Conservation (phyloP, 2,797 vertebrate species). For the Scarus forsteni region DNA sequence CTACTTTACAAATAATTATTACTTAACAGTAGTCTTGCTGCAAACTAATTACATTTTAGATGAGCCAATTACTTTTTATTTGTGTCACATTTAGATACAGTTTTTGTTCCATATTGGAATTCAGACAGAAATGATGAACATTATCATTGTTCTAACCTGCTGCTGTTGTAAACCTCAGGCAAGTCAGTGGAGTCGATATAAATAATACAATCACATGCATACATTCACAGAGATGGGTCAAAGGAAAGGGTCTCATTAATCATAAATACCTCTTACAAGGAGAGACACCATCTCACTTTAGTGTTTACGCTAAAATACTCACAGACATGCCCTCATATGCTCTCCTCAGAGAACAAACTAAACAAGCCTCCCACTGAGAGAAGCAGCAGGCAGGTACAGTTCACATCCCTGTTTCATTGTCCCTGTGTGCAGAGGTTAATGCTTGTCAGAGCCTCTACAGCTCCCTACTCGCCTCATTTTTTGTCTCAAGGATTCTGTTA, state of each 20-base stretch:
- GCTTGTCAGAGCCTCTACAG: not conserved
- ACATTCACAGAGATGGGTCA: not conserved
- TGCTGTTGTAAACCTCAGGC: not conserved
- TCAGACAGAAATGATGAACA: no score
- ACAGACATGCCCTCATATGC: not conserved
- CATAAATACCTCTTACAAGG: constrained; percentile 10
- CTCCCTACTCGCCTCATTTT: not conserved
- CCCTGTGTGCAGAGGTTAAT: constrained; percentile 9
- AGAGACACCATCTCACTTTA: not conserved
- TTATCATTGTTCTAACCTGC: not conserved
- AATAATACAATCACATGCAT: not conserved
- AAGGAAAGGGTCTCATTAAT: constrained; percentile 29
- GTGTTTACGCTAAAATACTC: not conserved
- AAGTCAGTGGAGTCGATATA: not conserved
- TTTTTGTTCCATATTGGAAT: no score
- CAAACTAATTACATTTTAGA: no score
- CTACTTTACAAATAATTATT: no score
- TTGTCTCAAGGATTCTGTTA: no score
- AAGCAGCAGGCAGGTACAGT: constrained; percentile 20
- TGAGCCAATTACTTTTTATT: no score
- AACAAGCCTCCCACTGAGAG: not conserved
- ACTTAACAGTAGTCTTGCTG: no score
- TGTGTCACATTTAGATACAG: no score
- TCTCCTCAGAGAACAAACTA: constrained; percentile 3
- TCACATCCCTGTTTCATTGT: constrained; percentile 13